Base-by-base conservation (phyloP, 2,888 invertebrate species). In the Acleris emargana region DNA sequence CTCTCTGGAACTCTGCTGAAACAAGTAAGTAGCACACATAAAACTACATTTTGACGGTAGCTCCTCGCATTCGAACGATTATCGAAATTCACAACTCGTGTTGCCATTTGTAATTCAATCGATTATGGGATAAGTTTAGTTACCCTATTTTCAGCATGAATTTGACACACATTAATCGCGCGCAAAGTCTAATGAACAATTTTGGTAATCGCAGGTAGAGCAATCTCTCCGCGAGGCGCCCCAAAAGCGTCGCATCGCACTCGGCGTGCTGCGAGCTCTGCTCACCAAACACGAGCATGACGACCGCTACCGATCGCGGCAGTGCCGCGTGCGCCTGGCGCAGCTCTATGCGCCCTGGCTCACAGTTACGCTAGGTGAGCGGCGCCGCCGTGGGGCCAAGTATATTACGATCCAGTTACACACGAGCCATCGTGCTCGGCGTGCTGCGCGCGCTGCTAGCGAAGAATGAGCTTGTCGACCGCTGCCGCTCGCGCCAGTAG, bases 271-370 rank as follows among this genome's bases (percentile, higher is more conserved):
- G 22, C 94, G 98, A 67, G 97, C 98, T 83, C 90, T 98, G 69
- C 89, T 99, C 73, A 97, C 97, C 9, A 99, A 99, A 83, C 99
- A 99, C 84, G 97, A 98, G 78, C 94, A 97, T 79, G 99, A 99
- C 85, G 97, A 97, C 83, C 94, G 99, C 67, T 98, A 98, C 83
- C 95, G 96, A 74, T 95, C 95, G 74, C 95, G 96, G 81, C 96
- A 96, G 93, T 95, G 96, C 5, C 96, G 97, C 78, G 95, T 96
- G 6, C 93, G 99, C 58, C 97, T 99, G 60, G 97, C 98, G 0
- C 94, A 97, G 50, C 93, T 99, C 32, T 99, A 99, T 84, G 95
- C 98, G 62, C 99, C 99, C 0, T 96, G 98, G 95, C 92, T 99
- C 69, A 95, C 96, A 5, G 95, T 99, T 62, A 96, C 98, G 1